phyloP scores from a whole-genome alignment of 2,797 vertebrate genomes.

The Pampus argenteus region DNA sequence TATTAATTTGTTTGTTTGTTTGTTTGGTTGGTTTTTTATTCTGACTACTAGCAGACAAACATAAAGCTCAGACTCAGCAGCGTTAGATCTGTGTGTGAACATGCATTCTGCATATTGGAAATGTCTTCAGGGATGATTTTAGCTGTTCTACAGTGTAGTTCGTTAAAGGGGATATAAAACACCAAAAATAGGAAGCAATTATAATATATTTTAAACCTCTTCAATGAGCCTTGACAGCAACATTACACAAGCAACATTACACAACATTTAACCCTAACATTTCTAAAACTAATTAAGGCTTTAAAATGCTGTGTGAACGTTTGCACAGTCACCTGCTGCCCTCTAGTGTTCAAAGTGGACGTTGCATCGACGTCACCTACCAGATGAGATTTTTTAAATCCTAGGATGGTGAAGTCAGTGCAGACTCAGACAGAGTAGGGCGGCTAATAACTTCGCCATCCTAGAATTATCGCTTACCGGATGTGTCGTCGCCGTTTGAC shows the following conservation, averaged over 20 bases:
- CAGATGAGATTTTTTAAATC: slow-evolving; percentile 55
- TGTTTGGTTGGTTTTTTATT: too few species aligned
- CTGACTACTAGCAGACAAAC: slow-evolving; percentile 5
- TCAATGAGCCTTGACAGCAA: not conserved
- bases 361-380: not conserved
- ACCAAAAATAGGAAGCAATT: slow-evolving; percentile 1
- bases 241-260: too few species aligned
- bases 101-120: not conserved
- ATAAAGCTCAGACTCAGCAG: not conserved
- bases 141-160: not conserved
- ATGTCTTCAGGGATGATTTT: slow-evolving; percentile 12
- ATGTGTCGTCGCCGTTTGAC: slow-evolving; percentile 71
- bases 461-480: slow-evolving; percentile 49
- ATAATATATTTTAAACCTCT: not conserved
- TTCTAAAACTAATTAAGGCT: not conserved
- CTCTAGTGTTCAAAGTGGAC: slow-evolving; percentile 33
- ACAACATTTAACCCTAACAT: not conserved
- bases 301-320: accelerated
- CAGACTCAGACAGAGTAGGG: too few species aligned
- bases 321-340: slow-evolving; percentile 48
- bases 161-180: not conserved
- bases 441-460: too few species aligned
- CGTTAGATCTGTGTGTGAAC: slow-evolving; percentile 21
- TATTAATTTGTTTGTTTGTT: too few species aligned
- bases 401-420: too few species aligned